These are phyloP conservation scores for Caenorhabditis tropicalis DNA, from an alignment of 1,140 invertebrate genomes.

Conservation along the genomic window DNA sequence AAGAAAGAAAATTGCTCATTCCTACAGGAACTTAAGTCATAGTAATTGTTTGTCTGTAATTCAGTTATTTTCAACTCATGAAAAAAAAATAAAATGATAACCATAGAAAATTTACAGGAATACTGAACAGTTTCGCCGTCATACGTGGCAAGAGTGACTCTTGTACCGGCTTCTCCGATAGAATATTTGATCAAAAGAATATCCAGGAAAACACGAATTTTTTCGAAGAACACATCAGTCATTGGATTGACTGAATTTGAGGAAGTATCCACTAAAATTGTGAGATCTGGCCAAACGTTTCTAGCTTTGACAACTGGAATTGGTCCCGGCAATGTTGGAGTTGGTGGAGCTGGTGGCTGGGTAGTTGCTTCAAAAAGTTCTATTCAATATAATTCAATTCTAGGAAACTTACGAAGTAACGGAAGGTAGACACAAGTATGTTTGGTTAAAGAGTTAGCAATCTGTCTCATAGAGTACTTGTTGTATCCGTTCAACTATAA, in stretches of 20 bases:
- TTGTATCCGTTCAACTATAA: not conserved
- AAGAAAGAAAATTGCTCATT: not conserved
- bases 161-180: conserved; percentile 5
- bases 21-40: conserved; percentile 22
- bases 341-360: not conserved
- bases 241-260: not conserved
- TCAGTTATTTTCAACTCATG: not conserved
- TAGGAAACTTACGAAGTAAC: not conserved
- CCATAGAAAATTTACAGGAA: not conserved
- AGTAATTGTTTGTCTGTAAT: conserved; percentile 30
- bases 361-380: conserved; percentile 3
- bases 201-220: conserved; percentile 4
- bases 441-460: not conserved
- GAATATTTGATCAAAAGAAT: conserved; percentile 26
- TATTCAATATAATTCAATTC: not conserved
- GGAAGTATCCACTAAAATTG: conserved; percentile 30
- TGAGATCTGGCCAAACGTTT: conserved; percentile 44
- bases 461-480: not conserved
- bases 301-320: conserved; percentile 44
- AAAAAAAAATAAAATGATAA: not conserved
- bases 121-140: conserved; percentile 15
- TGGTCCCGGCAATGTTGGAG: conserved; percentile 34
- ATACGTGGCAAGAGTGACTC: conserved; percentile 34
- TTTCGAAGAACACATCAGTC: conserved; percentile 26
- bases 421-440: conserved; percentile 8